Conservation (phyloP, 2,797 vertebrate species). For the Mallotus villosus region DNA sequence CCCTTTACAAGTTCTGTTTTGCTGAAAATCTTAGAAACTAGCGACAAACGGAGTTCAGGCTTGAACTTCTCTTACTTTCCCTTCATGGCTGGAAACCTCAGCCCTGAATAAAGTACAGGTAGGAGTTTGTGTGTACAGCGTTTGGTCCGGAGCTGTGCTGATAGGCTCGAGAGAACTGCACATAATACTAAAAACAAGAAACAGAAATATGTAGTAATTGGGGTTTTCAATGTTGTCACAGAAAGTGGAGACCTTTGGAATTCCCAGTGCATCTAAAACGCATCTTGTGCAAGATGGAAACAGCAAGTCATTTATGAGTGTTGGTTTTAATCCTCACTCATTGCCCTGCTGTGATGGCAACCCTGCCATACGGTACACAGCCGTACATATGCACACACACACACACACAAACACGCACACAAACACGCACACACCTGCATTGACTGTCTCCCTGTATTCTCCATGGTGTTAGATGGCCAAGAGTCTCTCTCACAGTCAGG, state of each 20-base stretch:
- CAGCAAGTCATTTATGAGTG: not conserved
- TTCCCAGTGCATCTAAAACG: not conserved
- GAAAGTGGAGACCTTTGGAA: not conserved
- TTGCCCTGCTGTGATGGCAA: not conserved
- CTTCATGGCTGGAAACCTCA: not conserved
- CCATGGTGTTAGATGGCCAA: constrained; percentile 22
- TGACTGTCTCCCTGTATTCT: constrained; percentile 28
- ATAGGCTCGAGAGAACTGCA: not conserved
- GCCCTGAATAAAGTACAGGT: not conserved
- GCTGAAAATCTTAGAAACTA: not conserved
- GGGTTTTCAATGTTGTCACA: not conserved
- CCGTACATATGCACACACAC: not conserved
- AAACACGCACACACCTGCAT: constrained; percentile 12
- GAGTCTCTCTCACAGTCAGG: constrained; percentile 34
- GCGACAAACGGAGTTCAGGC: not conserved
- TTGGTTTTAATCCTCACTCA: not conserved
- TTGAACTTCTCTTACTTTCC: not conserved
- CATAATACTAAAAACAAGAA: too few relatives aligned
- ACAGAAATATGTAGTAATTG: too few relatives aligned
- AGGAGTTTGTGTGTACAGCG: not conserved
- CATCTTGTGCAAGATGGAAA: not conserved
- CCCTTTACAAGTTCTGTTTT: not conserved
- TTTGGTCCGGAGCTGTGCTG: not conserved
- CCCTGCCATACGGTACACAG: not conserved
- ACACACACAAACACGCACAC: not conserved